phyloP scores from a whole-genome alignment of 2,888 invertebrate genomes.

The Busseola fusca region DNA sequence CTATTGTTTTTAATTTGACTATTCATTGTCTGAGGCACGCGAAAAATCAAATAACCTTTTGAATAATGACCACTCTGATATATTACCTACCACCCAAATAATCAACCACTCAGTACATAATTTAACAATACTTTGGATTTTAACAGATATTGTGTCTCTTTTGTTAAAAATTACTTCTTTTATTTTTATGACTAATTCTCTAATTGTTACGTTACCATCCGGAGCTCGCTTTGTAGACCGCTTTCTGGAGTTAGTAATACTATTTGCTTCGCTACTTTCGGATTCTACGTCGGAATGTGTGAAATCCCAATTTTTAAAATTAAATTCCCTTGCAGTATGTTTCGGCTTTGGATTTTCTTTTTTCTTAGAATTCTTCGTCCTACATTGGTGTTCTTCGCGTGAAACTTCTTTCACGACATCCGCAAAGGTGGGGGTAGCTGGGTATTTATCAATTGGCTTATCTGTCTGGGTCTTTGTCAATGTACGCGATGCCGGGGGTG shows the following conservation, averaged over 20 bases:
- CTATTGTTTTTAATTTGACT: too few relatives aligned
- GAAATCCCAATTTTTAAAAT: background rate
- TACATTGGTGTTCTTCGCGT: background rate
- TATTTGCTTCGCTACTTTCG: background rate
- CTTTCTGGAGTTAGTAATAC: background rate
- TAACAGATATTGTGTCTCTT: too few relatives aligned
- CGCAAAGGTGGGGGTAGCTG: background rate
- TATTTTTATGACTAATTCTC: too few relatives aligned
- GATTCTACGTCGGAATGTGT: background rate
- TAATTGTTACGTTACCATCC: background rate
- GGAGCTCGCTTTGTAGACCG: background rate
- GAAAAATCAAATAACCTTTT: too few relatives aligned
- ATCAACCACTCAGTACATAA: too few relatives aligned
- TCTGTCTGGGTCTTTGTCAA: background rate
- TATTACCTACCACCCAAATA: too few relatives aligned
- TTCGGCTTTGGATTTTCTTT: background rate
- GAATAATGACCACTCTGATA: too few relatives aligned
- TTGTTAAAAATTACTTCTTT: too few relatives aligned
- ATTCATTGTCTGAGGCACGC: too few relatives aligned
- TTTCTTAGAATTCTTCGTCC: background rate
- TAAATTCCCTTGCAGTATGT: background rate
- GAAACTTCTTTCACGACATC: background rate
- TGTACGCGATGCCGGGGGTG: background rate
- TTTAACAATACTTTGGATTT: too few relatives aligned
- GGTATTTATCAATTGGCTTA: background rate